Evolutionary conservation across 1,140 invertebrate genomes (phyloP).

Genomic region (Diprion similis): DNA sequence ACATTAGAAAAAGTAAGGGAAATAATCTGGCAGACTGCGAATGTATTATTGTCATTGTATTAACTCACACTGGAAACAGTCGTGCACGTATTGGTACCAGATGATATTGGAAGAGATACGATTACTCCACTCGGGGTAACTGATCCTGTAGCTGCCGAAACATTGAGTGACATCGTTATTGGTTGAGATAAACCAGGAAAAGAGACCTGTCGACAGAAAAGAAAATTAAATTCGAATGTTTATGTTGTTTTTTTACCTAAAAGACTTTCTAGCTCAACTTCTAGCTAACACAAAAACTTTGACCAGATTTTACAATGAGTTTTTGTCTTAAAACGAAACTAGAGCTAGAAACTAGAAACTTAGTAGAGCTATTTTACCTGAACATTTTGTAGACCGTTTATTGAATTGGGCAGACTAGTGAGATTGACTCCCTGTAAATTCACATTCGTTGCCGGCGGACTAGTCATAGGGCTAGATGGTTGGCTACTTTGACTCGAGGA

Average conservation of each 20-base stretch:
- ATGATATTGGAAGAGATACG: conserved; percentile 58
- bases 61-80: conserved; percentile 58
- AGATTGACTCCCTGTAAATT: conserved; percentile 79
- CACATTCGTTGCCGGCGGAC: conserved; percentile 65
- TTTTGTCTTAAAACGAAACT: too few species aligned
- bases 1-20: conserved; percentile 50
- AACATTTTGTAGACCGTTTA: conserved; percentile 81
- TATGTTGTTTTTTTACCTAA: background rate
- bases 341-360: conserved; percentile 25
- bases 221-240: conserved; percentile 11
- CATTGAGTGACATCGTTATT: conserved; percentile 78
- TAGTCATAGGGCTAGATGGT: conserved; percentile 64
- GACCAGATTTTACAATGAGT: background rate
- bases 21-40: conserved; percentile 57
- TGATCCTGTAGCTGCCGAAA: conserved; percentile 62
- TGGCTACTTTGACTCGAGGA: conserved; percentile 58
- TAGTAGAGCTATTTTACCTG: conserved; percentile 58
- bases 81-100: conserved; percentile 58
- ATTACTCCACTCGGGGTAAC: conserved; percentile 70
- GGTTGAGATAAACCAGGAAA: conserved; percentile 79
- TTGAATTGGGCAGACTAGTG: conserved; percentile 74
- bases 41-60: conserved; percentile 43
- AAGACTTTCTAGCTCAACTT: background rate
- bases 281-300: conserved; percentile 6
- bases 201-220: conserved; percentile 67